Evolutionary conservation across 2,797 vertebrate genomes (phyloP).

Genomic region (Helarctos malayanus): DNA sequence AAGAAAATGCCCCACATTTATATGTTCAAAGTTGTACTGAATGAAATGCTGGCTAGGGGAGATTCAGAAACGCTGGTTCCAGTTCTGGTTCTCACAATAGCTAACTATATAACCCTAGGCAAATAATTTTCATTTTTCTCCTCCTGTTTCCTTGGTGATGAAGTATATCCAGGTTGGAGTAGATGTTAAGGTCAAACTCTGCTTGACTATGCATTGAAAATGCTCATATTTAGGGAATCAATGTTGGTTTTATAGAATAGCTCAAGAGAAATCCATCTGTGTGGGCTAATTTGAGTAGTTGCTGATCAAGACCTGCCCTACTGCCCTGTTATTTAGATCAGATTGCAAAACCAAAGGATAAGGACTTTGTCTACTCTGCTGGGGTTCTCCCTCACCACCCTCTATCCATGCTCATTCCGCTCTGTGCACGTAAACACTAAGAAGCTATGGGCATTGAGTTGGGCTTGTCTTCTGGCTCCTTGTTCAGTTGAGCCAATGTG

Average conservation of each 20-base stretch:
- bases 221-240: neutral
- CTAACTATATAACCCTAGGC: neutral
- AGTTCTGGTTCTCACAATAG: neutral
- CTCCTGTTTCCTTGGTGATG: slow-evolving; percentile 56
- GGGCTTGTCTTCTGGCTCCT: neutral
- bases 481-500: neutral
- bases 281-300: neutral
- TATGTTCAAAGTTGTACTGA: neutral
- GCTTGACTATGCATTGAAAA: neutral
- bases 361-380: neutral
- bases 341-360: neutral
- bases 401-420: neutral
- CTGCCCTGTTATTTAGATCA: neutral
- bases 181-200: slow-evolving; percentile 34
- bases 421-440: neutral
- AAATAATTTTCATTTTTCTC: slow-evolving; percentile 29
- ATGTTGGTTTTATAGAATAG: neutral
- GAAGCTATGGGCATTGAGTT: rapidly evolving
- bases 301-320: neutral
- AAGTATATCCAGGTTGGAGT: neutral
- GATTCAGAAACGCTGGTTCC: neutral
- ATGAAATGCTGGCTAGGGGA: neutral
- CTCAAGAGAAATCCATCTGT: neutral
- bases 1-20: neutral
- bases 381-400: neutral